Evolutionary conservation across 92 coral and sea anemone genomes (phyloP).

Genomic region (Scolanthus callimorphus): DNA sequence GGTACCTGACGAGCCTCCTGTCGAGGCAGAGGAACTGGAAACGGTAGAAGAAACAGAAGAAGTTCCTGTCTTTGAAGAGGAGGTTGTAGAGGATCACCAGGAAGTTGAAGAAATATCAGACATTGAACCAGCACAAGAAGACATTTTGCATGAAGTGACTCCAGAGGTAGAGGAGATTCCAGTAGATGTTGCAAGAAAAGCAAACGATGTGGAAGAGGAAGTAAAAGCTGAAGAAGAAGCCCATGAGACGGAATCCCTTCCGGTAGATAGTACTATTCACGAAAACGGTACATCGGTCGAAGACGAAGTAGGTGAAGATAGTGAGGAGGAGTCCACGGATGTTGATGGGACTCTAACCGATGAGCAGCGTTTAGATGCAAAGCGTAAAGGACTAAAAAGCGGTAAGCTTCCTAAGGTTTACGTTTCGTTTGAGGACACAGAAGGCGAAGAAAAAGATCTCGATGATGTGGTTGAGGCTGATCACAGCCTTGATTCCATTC

Average conservation of each 20-base stretch:
- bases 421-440: constrained; percentile 7
- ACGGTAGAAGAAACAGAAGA: not conserved
- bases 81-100: not conserved
- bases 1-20: not conserved
- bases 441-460: constrained; percentile 7
- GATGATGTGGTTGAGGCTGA: not conserved
- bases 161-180: not conserved
- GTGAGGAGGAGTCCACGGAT: not conserved
- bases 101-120: not conserved
- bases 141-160: not conserved
- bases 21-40: not conserved
- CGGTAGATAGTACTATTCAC: not conserved
- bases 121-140: not conserved
- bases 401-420: constrained; percentile 1
- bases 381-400: not conserved
- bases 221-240: not conserved
- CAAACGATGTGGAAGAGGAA: not conserved
- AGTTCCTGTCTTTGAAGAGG: not conserved
- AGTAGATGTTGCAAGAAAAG: not conserved
- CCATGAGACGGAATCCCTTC: not conserved
- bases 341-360: not conserved
- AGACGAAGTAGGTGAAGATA: not conserved
- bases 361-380: not conserved
- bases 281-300: not conserved
- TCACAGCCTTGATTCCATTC: not conserved